Evolutionary conservation across 2,797 vertebrate species (phyloP).

Genomic region (Fringilla coelebs): DNA sequence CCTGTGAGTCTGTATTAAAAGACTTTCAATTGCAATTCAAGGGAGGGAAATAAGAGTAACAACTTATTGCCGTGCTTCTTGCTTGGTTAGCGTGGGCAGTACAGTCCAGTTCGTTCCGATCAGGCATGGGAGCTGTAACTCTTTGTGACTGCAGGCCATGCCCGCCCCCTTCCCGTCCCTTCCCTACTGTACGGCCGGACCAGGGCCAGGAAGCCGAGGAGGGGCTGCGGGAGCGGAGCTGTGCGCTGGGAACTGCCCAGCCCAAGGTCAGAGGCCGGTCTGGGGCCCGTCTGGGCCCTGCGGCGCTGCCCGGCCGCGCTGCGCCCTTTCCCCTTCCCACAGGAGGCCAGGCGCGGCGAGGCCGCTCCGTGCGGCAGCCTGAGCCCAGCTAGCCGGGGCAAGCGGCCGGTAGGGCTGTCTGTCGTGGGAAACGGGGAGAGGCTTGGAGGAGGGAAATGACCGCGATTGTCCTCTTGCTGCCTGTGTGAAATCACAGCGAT

Average conservation of each 20-base stretch:
- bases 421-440: neutral
- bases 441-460: neutral
- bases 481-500: neutral
- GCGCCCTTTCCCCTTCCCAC: neutral
- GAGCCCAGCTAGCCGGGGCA: neutral
- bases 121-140: neutral
- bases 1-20: neutral
- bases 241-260: neutral
- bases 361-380: neutral
- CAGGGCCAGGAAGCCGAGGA: neutral
- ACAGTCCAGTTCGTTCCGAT: neutral
- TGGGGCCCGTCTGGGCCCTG: neutral
- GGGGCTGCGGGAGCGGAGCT: neutral
- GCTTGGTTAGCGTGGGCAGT: neutral
- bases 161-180: neutral
- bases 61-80: neutral
- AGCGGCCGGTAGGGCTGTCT: neutral
- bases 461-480: neutral
- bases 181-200: neutral
- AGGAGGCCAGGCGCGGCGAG: neutral
- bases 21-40: neutral
- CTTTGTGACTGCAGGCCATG: neutral
- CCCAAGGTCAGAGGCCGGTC: neutral
- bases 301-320: rapidly evolving
- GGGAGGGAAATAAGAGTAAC: neutral